These are phyloP conservation scores for Pemphigus obesinymphae DNA, from an alignment of 1,140 invertebrate genomes.

Conservation along the genomic window DNA sequence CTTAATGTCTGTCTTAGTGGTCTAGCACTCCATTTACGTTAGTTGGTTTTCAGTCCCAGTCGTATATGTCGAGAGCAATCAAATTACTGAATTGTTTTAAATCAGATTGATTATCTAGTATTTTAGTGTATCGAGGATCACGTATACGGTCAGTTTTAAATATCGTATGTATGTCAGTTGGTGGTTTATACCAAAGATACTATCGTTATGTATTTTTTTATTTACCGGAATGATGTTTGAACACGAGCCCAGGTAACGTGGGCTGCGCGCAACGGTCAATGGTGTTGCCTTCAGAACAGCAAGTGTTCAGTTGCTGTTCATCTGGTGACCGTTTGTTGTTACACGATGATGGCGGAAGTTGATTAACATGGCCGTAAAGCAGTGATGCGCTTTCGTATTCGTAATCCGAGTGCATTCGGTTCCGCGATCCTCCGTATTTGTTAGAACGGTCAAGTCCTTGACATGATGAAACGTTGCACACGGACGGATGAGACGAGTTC, in stretches of 20 bases:
- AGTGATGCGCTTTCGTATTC: conserved; percentile 42
- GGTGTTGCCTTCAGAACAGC: conserved; percentile 20
- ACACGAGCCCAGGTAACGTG: conserved; percentile 16
- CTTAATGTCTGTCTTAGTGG: too few species aligned
- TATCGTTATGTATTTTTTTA: too few species aligned
- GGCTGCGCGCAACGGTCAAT: conserved; percentile 41
- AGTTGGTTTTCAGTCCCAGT: too few species aligned
- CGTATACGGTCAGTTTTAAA: too few species aligned
- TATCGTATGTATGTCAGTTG: too few species aligned
- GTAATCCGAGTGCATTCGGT: conserved; percentile 36
- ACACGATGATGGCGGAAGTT: background rate
- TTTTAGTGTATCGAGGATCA: too few species aligned
- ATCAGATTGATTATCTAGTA: too few species aligned
- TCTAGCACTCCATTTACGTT: too few species aligned
- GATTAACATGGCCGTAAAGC: conserved; percentile 18
- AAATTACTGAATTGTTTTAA: too few species aligned
- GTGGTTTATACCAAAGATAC: too few species aligned
- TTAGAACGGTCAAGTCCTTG: background rate
- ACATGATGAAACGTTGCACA: background rate
- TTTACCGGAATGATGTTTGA: conserved; percentile 32
- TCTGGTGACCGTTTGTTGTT: conserved; percentile 14
- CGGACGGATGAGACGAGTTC: conserved; percentile 7
- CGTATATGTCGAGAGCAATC: too few species aligned
- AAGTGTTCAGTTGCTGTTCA: conserved; percentile 12
- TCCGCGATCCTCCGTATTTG: background rate